phyloP scores from a whole-genome alignment of 2,797 vertebrate genomes.

The Typhlichthys eigenmanni region DNA sequence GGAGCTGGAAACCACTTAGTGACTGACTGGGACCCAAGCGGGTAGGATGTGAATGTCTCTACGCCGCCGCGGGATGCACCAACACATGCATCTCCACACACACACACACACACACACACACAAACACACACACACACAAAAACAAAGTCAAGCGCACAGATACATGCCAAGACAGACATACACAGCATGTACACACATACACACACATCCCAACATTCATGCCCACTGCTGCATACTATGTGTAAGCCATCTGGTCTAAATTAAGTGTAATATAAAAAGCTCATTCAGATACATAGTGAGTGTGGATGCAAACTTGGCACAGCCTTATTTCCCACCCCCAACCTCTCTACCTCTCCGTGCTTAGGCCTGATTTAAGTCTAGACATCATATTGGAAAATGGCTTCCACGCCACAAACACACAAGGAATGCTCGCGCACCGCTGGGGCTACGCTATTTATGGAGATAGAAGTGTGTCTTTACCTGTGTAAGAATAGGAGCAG shows the following conservation, averaged over 20 bases:
- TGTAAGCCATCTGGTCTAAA: constrained; percentile 83
- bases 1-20: constrained; percentile 65
- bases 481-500: constrained; percentile 61
- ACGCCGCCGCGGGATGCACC: constrained; percentile 19
- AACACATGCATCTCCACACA: background rate
- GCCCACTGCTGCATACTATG: constrained; percentile 60
- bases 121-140: constrained; percentile 17
- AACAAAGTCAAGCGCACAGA: background rate
- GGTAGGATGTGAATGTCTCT: constrained; percentile 66
- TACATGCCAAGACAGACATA: constrained; percentile 12
- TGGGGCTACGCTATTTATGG: constrained; percentile 66
- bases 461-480: constrained; percentile 61
- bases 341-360: constrained; percentile 69
- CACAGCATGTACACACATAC: constrained; percentile 16
- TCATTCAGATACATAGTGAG: constrained; percentile 83
- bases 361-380: constrained; percentile 82
- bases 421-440: constrained; percentile 67
- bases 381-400: constrained; percentile 85
- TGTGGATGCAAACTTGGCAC: constrained; percentile 83
- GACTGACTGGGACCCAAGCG: constrained; percentile 64
- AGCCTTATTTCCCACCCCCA: constrained; percentile 39
- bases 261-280: constrained; percentile 87
- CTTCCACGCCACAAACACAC: constrained; percentile 74
- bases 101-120: constrained; percentile 22
- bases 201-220: constrained; percentile 76